Evolutionary conservation across 35 echinoderm and acorn worm species (phyloP).

Genomic region (Lytechinus variegatus): DNA sequence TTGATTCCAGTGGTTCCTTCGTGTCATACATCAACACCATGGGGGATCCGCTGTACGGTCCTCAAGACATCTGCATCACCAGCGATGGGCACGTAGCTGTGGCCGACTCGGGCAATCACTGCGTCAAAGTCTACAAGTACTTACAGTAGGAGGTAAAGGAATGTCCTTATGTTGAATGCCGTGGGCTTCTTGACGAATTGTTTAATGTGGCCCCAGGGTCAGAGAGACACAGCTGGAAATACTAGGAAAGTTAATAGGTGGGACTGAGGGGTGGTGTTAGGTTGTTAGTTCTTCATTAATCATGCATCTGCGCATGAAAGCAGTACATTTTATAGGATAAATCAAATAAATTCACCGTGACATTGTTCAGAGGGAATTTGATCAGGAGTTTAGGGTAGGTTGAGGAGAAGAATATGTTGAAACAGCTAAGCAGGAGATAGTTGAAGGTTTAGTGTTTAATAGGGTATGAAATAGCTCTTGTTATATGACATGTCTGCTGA

Average conservation of each 20-base stretch:
- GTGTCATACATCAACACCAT: constrained; percentile 97
- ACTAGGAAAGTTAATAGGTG: constrained; percentile 30
- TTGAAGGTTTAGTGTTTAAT: neutral
- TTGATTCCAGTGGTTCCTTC: constrained; percentile 91
- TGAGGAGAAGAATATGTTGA: neutral
- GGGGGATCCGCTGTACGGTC: constrained; percentile 91
- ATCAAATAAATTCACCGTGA: neutral
- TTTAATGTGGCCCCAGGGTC: constrained; percentile 51
- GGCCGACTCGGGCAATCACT: constrained; percentile 97
- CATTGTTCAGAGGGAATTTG: neutral
- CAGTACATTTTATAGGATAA: neutral
- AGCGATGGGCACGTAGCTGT: constrained; percentile 94
- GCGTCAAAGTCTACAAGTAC: constrained; percentile 99
- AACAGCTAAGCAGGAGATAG: neutral
- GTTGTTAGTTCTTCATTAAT: neutral
- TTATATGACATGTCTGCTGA: neutral
- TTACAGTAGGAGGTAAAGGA: constrained; percentile 99
- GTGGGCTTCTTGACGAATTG: constrained; percentile 81
- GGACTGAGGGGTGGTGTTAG: constrained; percentile 31
- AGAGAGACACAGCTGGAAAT: constrained; percentile 57
- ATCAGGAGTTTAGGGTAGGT: neutral
- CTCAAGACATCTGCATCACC: constrained; percentile 87
- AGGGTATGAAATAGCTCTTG: neutral
- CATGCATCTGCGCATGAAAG: neutral
- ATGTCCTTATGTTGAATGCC: constrained; percentile 97